phyloP scores from a whole-genome alignment of 2,113 vertebrate species.

The Xenotilapia flavipinnis region DNA sequence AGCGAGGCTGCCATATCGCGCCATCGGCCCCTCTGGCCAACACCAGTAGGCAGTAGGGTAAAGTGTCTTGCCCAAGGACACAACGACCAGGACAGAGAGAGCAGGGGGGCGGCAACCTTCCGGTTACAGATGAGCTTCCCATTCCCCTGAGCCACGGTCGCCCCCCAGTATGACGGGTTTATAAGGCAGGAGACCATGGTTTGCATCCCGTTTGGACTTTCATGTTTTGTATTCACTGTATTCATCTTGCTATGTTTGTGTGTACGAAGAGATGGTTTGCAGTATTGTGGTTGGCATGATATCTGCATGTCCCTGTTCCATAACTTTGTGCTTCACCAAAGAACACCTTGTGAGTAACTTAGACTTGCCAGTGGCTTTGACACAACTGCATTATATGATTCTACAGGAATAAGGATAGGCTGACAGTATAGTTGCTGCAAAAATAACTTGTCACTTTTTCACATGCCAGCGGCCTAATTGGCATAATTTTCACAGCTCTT shows the following conservation, averaged over 20 bases:
- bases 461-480: background rate
- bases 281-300: background rate
- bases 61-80: background rate
- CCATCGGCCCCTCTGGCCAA: background rate
- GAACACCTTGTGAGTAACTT: background rate
- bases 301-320: background rate
- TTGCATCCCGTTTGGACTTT: background rate
- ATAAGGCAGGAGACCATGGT: background rate
- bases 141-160: fast-evolving
- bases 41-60: background rate
- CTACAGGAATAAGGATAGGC: background rate
- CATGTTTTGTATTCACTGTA: background rate
- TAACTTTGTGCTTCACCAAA: background rate
- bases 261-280: background rate
- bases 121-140: background rate
- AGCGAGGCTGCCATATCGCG: background rate
- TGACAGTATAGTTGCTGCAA: background rate
- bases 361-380: background rate
- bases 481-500: background rate
- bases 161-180: fast-evolving
- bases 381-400: background rate
- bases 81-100: background rate
- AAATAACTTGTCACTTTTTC: background rate
- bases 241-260: background rate
- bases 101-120: fast-evolving